These are phyloP conservation scores for Mastomys natalensis DNA, from an alignment of 2,113 vertebrate species.

Conservation along the genomic window DNA sequence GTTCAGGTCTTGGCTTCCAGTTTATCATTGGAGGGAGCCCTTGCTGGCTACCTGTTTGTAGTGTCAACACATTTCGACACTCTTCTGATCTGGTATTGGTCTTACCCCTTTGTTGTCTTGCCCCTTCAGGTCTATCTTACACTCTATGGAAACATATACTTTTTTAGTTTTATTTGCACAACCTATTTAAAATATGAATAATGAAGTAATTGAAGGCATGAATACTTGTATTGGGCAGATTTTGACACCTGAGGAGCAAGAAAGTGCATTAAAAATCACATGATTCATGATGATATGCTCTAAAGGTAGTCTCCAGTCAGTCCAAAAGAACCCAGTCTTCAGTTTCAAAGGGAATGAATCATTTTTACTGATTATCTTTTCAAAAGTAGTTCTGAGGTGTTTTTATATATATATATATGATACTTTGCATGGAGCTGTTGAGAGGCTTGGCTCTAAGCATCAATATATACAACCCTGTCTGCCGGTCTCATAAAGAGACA, in stretches of 20 bases:
- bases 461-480: neutral
- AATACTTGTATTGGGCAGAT: neutral
- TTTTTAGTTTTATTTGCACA: neutral
- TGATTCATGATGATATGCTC: neutral
- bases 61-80: neutral
- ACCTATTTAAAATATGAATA: neutral
- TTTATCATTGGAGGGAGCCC: neutral
- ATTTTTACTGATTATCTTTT: neutral
- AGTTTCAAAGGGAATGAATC: neutral
- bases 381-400: neutral
- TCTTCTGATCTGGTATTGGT: neutral
- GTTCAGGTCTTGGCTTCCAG: neutral
- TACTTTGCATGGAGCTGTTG: neutral
- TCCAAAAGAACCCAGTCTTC: neutral
- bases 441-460: neutral
- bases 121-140: neutral
- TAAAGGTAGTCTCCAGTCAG: neutral
- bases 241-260: neutral
- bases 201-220: neutral
- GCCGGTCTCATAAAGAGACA: neutral
- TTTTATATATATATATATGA: conserved; percentile 16
- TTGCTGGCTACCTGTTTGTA: neutral
- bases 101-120: neutral
- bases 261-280: neutral
- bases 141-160: neutral